Conservation (phyloP, 1,140 invertebrate species). For the Notospermus geniculatus region DNA sequence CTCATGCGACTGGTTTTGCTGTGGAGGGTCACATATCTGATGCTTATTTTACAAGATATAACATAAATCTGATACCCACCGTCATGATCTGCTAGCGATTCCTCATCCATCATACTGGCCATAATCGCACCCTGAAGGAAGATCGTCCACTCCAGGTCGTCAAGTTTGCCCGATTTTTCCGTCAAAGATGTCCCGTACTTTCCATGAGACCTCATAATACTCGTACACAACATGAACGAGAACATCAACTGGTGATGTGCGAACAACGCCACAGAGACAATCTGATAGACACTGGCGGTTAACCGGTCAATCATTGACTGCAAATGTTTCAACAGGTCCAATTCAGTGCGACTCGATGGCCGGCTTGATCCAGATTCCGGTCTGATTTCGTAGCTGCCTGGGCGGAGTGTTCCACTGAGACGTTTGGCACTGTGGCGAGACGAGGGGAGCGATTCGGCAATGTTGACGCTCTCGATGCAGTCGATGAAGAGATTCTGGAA, state of each 20-base stretch:
- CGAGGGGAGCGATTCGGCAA: slow-evolving; percentile 5
- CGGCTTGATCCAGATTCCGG: no score
- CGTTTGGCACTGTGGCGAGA: no score
- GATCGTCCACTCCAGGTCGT: slow-evolving; percentile 45
- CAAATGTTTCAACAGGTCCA: slow-evolving; percentile 39
- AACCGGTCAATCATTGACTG: slow-evolving; percentile 44
- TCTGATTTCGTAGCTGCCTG: no score
- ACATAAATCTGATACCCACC: slow-evolving; percentile 24
- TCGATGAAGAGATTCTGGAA: slow-evolving; percentile 51
- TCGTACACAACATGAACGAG: slow-evolving; percentile 49
- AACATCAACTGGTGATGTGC: slow-evolving; percentile 52
- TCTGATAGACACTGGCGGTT: slow-evolving; percentile 47
- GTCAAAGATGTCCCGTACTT: slow-evolving; percentile 28
- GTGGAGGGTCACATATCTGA: no score
- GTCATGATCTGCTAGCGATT: slow-evolving; percentile 32
- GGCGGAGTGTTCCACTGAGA: slow-evolving; percentile 5
- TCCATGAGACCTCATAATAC: slow-evolving; percentile 45
- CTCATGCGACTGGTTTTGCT: no score
- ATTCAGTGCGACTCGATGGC: no score
- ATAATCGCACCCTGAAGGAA: slow-evolving; percentile 51
- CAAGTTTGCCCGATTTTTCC: slow-evolving; percentile 25
- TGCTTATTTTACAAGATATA: no score
- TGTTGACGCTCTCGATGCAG: slow-evolving; percentile 14
- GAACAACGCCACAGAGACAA: slow-evolving; percentile 52
- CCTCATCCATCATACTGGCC: slow-evolving; percentile 46